These are phyloP conservation scores for Xanthorhoe spadicearia DNA, from an alignment of 2,888 invertebrate genomes.

Conservation along the genomic window DNA sequence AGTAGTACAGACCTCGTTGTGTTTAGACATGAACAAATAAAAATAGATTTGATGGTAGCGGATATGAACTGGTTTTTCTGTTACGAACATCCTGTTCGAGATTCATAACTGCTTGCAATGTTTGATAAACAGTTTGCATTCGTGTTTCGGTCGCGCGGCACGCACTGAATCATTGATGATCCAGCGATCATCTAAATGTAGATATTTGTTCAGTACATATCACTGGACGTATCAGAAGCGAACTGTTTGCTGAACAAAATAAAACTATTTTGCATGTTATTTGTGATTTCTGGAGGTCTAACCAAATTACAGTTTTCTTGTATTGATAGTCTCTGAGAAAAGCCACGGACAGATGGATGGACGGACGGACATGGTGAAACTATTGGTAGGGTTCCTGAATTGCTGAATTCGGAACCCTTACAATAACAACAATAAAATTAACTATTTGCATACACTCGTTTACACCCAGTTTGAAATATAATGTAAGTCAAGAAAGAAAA, in stretches of 20 bases:
- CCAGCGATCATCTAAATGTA: background rate
- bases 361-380: too few species aligned
- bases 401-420: too few species aligned
- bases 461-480: too few species aligned
- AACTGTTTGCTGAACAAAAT: background rate
- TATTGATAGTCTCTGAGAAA: too few species aligned
- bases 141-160: conserved; percentile 9
- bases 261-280: background rate
- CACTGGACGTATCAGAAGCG: background rate
- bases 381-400: too few species aligned
- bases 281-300: background rate
- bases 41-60: conserved; percentile 20
- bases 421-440: too few species aligned
- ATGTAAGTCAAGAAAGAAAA: background rate
- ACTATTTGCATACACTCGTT: too few species aligned
- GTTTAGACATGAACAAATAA: conserved; percentile 50
- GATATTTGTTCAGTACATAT: background rate
- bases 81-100: conserved; percentile 24
- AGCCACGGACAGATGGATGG: too few species aligned
- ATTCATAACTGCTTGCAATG: conserved; percentile 20
- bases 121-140: conserved; percentile 12
- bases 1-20: conserved; percentile 54
- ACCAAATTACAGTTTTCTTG: too few species aligned
- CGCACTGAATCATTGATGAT: conserved; percentile 9
- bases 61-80: conserved; percentile 30